phyloP scores from a whole-genome alignment of 2,888 invertebrate genomes.

The Odontothrips loti region DNA sequence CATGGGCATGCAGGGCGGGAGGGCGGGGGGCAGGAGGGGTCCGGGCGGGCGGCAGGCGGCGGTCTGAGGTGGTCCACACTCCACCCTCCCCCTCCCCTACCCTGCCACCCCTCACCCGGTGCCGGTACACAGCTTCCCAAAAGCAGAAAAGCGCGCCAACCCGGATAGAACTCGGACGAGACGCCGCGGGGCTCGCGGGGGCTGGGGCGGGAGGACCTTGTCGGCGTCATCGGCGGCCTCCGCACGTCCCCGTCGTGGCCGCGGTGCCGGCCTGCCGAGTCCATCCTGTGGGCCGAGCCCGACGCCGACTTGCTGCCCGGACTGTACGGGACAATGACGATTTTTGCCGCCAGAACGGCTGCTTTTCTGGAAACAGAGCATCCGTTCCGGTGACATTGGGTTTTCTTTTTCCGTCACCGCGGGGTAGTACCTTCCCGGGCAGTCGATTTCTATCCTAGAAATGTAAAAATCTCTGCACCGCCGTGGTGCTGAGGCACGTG shows the following conservation, averaged over 20 bases:
- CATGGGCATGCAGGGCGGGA: background rate
- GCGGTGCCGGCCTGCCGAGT: background rate
- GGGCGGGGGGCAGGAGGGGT: background rate
- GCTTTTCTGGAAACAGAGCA: too few relatives aligned
- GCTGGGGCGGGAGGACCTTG: background rate
- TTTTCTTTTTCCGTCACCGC: too few relatives aligned
- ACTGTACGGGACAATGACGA: background rate
- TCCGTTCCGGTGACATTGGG: too few relatives aligned
- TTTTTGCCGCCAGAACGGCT: background rate
- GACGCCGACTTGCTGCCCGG: background rate
- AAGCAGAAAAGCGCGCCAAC: constrained; percentile 22
- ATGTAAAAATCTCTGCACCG: too few relatives aligned
- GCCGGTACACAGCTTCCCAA: background rate
- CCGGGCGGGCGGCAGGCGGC: too few relatives aligned
- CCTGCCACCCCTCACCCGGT: background rate
- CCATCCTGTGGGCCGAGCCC: background rate
- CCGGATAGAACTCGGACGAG: background rate
- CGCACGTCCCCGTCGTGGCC: background rate
- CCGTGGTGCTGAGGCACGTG: too few relatives aligned
- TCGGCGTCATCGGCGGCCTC: background rate
- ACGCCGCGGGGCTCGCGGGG: background rate
- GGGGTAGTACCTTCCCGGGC: too few relatives aligned
- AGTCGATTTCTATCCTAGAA: too few relatives aligned
- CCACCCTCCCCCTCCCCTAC: background rate
- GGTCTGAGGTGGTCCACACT: constrained; percentile 15